A percentile compares a stretch with the other conserved stretches of the same genome.
These are phyloP conservation scores for Amia ocellicauda DNA, from an alignment of 2,113 vertebrate genomes.

Conservation along the genomic window DNA sequence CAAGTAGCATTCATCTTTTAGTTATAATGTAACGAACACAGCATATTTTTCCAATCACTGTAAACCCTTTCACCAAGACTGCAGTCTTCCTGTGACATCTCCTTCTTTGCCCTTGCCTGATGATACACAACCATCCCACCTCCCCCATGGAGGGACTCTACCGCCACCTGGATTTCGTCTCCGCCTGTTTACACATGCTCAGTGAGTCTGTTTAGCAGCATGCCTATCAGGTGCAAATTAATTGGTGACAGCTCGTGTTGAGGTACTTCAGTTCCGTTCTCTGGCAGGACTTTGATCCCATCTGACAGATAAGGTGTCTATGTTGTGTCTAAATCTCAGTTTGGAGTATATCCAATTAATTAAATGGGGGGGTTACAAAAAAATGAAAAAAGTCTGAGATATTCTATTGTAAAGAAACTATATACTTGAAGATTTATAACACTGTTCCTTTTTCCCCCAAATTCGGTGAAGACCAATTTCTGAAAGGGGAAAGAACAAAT, in stretches of 20 bases:
- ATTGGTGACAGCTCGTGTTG: conserved; percentile 22
- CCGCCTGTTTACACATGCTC: conserved; percentile 37
- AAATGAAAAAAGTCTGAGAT: not conserved
- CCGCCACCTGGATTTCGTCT: conserved; percentile 24
- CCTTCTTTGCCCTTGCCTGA: not conserved
- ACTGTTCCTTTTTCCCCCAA: conserved; percentile 33
- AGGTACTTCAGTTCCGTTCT: conserved; percentile 21
- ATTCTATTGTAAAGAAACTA: conserved; percentile 34
- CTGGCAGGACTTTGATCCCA: conserved; percentile 32
- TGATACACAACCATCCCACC: too few relatives aligned
- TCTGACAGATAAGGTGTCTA: conserved; percentile 43
- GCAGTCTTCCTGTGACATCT: not conserved
- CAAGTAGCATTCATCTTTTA: too few relatives aligned
- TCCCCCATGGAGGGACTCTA: conserved; percentile 2
- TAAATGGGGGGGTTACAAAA: conserved; percentile 30
- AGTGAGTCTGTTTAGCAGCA: conserved; percentile 23
- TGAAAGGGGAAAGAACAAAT: conserved; percentile 23
- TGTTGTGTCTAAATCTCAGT: conserved; percentile 17
- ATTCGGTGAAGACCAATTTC: conserved; percentile 19
- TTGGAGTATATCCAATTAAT: conserved; percentile 38
- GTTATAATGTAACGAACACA: too few relatives aligned
- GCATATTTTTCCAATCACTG: too few relatives aligned
- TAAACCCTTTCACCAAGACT: not conserved
- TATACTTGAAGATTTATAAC: conserved; percentile 25
- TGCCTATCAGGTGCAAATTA: conserved; percentile 40